These are phyloP conservation scores for Euzetes globulus DNA, from an alignment of 2,888 invertebrate species.

Conservation along the genomic window DNA sequence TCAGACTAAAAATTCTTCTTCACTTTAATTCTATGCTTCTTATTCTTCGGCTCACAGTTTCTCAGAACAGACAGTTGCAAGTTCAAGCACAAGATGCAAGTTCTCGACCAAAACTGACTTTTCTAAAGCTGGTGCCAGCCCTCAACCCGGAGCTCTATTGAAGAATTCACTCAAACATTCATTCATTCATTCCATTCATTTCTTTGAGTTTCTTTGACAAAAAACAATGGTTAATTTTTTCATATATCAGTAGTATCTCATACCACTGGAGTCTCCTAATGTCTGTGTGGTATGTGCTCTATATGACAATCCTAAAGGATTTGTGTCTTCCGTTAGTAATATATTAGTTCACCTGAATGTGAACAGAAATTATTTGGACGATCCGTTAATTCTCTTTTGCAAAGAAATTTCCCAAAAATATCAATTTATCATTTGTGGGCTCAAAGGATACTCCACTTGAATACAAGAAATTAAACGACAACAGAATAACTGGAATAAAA, in stretches of 20 bases:
- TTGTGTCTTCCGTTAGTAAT: conserved; percentile 18
- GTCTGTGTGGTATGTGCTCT: not conserved
- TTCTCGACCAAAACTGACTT: not conserved
- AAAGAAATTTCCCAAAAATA: not conserved
- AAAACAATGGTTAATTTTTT: conserved; percentile 7
- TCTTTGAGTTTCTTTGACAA: not conserved
- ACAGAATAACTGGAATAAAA: not conserved
- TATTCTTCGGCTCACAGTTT: not conserved
- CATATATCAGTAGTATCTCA: not conserved
- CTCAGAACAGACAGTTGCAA: not conserved
- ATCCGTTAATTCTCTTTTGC: conserved; percentile 15
- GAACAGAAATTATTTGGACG: conserved; percentile 25
- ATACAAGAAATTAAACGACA: not conserved
- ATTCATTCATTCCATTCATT: conserved; percentile 16
- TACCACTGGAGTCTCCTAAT: not conserved
- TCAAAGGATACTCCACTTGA: not conserved
- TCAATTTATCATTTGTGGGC: conserved; percentile 25
- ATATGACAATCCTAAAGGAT: conserved; percentile 4
- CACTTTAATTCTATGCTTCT: not conserved
- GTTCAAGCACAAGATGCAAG: no score
- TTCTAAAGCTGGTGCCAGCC: not conserved
- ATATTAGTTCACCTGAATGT: conserved; percentile 1
- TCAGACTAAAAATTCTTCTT: not conserved
- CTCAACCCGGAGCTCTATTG: not conserved
- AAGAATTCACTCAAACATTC: not conserved